Conservation (phyloP, 2,113 vertebrate species). For the Tretioscincus oriximinensis region DNA sequence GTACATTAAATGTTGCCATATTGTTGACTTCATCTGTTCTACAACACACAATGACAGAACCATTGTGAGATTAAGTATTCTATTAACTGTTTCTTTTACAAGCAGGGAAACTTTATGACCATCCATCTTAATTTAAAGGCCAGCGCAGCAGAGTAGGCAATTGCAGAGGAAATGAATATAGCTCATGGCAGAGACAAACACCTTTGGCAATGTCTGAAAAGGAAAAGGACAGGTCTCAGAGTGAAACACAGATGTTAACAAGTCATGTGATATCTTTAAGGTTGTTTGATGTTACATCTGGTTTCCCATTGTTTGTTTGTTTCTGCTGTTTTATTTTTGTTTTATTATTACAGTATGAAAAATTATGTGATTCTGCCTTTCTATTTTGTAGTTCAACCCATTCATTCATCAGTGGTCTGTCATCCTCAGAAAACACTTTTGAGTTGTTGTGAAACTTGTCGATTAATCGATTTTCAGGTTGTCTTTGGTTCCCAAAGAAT, state of each 20-base stretch:
- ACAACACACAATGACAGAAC: neutral
- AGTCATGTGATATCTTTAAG: too few species aligned
- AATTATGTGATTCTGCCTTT: neutral
- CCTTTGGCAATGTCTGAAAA: neutral
- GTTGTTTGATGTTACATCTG: too few species aligned
- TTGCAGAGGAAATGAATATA: neutral
- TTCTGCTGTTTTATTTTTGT: neutral
- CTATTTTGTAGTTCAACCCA: neutral
- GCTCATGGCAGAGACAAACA: neutral
- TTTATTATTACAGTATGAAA: neutral
- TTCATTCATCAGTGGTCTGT: neutral
- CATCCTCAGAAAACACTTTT: neutral
- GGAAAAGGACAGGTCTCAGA: neutral
- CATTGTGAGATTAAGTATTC: neutral
- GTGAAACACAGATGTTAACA: neutral
- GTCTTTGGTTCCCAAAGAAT: too few species aligned
- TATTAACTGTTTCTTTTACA: neutral
- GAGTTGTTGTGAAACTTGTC: neutral
- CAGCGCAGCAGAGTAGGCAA: neutral
- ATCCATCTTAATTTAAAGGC: neutral
- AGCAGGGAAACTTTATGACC: too few species aligned
- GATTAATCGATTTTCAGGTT: too few species aligned
- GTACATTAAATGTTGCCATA: neutral
- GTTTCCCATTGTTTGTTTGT: neutral
- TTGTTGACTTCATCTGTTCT: neutral